phyloP scores from a whole-genome alignment of 2,888 invertebrate genomes.

The Euplexia lucipara region DNA sequence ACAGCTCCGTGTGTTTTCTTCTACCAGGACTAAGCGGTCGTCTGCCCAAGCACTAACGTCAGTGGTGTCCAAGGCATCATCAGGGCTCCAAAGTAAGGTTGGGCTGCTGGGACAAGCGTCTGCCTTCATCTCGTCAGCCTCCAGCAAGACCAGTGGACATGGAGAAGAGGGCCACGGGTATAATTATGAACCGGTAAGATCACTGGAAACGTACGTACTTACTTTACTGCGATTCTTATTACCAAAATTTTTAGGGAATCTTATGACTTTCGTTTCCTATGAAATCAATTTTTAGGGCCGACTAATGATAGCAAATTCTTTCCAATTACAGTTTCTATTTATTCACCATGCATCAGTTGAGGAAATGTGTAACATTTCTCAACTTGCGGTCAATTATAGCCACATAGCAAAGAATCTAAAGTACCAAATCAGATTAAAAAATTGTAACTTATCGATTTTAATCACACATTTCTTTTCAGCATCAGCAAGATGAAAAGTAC shows the following conservation, averaged over 20 bases:
- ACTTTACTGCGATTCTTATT: too few relatives aligned
- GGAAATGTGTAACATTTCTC: too few relatives aligned
- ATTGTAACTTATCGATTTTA: not conserved
- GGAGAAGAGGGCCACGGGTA: constrained; percentile 83
- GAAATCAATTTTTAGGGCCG: not conserved
- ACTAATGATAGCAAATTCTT: too few relatives aligned
- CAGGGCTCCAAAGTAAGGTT: constrained; percentile 89
- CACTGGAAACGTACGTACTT: too few relatives aligned
- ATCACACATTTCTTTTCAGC: constrained; percentile 54
- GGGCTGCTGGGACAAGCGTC: constrained; percentile 90
- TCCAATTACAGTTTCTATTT: too few relatives aligned
- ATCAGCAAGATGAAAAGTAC: constrained; percentile 86
- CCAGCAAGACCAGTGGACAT: constrained; percentile 81
- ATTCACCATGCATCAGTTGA: too few relatives aligned
- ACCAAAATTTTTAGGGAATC: too few relatives aligned
- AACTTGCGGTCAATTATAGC: too few relatives aligned
- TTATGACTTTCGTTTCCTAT: too few relatives aligned
- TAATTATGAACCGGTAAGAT: constrained; percentile 84
- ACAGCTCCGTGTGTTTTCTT: not conserved
- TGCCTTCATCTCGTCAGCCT: constrained; percentile 88
- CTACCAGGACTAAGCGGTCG: constrained; percentile 85
- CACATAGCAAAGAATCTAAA: too few relatives aligned
- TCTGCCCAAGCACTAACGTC: constrained; percentile 85
- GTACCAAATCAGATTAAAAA: too few relatives aligned
- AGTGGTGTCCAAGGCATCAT: constrained; percentile 86